These are phyloP conservation scores for Eurosta solidaginis DNA, from an alignment of 1,140 invertebrate species.

Conservation along the genomic window DNA sequence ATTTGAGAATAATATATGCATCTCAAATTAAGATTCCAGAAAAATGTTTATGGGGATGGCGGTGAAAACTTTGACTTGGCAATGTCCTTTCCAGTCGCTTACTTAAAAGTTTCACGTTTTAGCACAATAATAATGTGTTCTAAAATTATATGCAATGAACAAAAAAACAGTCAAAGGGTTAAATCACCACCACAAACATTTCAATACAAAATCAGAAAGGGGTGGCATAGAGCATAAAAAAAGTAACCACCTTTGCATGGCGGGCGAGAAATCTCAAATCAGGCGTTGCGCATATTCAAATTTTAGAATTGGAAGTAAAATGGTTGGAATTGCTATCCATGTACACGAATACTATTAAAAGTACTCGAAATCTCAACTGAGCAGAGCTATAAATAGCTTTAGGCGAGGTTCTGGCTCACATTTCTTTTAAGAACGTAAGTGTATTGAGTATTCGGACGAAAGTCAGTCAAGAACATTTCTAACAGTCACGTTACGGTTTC, in stretches of 20 bases:
- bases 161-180: neutral
- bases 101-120: neutral
- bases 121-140: neutral
- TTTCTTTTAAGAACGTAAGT: neutral
- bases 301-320: neutral
- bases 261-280: neutral
- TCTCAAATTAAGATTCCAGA: too few species aligned
- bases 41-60: too few species aligned
- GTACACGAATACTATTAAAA: neutral
- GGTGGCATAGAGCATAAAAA: neutral
- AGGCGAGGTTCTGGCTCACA: neutral
- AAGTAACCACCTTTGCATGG: neutral
- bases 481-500: too few species aligned
- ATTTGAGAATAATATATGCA: too few species aligned
- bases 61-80: too few species aligned
- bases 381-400: neutral
- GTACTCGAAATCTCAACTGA: neutral
- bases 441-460: neutral
- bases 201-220: neutral
- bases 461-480: neutral
- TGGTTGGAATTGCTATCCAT: neutral
- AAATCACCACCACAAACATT: neutral
- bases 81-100: neutral
- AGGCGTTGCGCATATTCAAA: slow-evolving; percentile 12
- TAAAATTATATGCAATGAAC: neutral